Evolutionary conservation across 2,888 invertebrate genomes (phyloP), one percentile per base, ranked within the genome.

Genomic region (Deilephila porcellus): DNA sequence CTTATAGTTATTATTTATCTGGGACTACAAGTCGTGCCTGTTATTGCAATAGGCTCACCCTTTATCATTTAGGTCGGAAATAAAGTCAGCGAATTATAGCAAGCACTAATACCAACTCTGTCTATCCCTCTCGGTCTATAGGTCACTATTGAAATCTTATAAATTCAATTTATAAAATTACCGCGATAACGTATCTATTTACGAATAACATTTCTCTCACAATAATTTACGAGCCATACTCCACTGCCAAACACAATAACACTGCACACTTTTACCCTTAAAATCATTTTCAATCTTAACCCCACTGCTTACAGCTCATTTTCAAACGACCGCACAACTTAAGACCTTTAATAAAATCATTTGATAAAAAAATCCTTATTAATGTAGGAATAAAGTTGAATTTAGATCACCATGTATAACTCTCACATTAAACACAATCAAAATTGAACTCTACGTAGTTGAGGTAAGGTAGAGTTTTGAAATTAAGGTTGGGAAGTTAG

Each of bases 191-290:
- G 45, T 25, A 20, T 14, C 34, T 67, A 52, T 67, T 67, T 67
- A 67, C 25, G 45, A 67, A 67, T 52, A 67, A 67, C 67, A 67
- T 67, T 67, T 67, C 52, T 29, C 52, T 25, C 67, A 52, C 52
- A 67, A 67, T 67, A 25, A 67, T 67, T 67, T 67, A 52, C 67
- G 67, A 52, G 17, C 45, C 25, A 52, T 45, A 45, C 67, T 67
- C 45, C 14, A 52, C 45, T 67, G 52, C 45, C 52, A 52, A 52
- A 52, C 67, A 52, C 67, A 67, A 67, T 52, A 52, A 45, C 45
- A 17, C 19, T 11, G 20, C 52, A 67, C 67, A 67, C 29, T 45
- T 67, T 52, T 29, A 67, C 29, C 20, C 11, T 25, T 11, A 25
- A 52, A 45, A 67, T 67, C 17, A 67, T 52, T 67, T 67, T 25